Evolutionary conservation across 2,888 invertebrate species (phyloP).

Genomic region (Pristionchus japonicus): DNA sequence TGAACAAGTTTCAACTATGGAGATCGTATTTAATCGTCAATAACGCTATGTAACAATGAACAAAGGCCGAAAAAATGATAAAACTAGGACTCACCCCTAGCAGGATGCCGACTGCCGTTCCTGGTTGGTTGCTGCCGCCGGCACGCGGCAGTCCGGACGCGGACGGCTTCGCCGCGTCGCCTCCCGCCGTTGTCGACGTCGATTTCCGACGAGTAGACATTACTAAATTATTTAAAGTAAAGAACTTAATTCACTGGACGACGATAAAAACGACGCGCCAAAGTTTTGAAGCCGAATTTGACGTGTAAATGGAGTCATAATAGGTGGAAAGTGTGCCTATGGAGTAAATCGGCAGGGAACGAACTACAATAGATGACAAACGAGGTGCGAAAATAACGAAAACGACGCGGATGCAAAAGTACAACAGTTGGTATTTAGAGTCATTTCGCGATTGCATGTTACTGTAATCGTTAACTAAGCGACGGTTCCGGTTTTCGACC

Average conservation of each 20-base stretch:
- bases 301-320: background rate
- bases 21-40: too few species aligned
- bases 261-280: background rate
- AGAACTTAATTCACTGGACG: background rate
- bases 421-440: too few species aligned
- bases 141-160: background rate
- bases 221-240: background rate
- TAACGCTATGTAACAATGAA: too few species aligned
- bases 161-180: background rate
- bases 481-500: background rate
- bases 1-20: too few species aligned
- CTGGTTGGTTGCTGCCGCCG: conserved; percentile 25
- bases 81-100: conserved; percentile 1
- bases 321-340: background rate
- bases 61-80: background rate
- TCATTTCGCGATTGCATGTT: too few species aligned
- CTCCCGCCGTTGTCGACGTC: background rate
- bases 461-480: background rate
- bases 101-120: conserved; percentile 9
- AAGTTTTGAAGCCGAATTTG: background rate
- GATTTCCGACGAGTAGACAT: conserved; percentile 9
- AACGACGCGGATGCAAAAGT: background rate
- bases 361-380: background rate
- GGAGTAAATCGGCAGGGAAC: background rate
- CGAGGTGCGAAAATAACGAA: background rate